Conservation (phyloP, 2,113 vertebrate genomes). For the Sus scrofa region T2T-Sscrofa CM000827.6:101641501-101642000, state of each 20-base stretch:
- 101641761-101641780: not conserved
- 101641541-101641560: not conserved
- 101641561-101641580: not conserved
- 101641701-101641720: not conserved
- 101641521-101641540: not conserved
- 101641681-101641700: slow-evolving; percentile 24
- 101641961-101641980: not conserved
- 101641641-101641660: not conserved
- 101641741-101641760: not conserved
- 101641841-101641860: not conserved
- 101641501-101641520: not conserved
- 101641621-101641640: not conserved
- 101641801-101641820: not conserved
- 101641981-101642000: not conserved
- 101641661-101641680: not conserved
- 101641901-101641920: not conserved
- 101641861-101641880: not conserved
- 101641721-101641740: not conserved
- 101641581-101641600: not conserved
- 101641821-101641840: not conserved
- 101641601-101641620: not conserved
- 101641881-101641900: not conserved
- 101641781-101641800: slow-evolving; percentile 17
- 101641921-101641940: not conserved
- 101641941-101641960: not conserved